Evolutionary conservation across 2,797 vertebrate species (phyloP), one percentile per base, ranked within the genome.

Genomic region (Labroides dimidiatus): DNA sequence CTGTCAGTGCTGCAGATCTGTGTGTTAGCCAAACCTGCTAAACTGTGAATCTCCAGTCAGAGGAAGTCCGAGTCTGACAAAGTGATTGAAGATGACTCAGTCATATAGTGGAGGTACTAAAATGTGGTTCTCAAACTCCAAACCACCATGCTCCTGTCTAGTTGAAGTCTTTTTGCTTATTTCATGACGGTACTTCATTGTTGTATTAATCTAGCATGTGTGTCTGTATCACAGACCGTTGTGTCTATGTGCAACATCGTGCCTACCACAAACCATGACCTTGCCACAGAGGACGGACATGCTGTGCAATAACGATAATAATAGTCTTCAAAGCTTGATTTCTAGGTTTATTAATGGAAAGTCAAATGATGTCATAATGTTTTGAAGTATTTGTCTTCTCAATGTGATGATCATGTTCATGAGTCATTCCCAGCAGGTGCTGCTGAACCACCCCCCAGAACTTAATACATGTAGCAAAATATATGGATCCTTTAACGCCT

Each of bases 291-390:
- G 62, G 56, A 62, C 59, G 51, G 86, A 51, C 14, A 43, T 49
- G 68, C 89, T 80, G 82, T 88, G 89, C 84, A 91, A 88, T 83
- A 89, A 86, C 14, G 65, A 11, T 50, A 65, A 44, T 47, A 42
- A 48, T 60, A 62, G 53, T 49, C 62, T 13, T 50, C 69, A 85
- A 71, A 80, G 55, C 51, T 86, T 82, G 78, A 80, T 89, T 84
- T 84, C 79, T 84, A 43, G 24, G 20, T 69, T 44, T 69, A 57
- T 68, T 67, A 47, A 74, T 53, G 8, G 52, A 23, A 43, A 58
- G 63, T 13, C n/a, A 30, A 75, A 70, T 5, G 42, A 27, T 49
- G 68, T 10, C n/a, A 43, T 27, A 75, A 58, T 78, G 39, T 70
- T 77, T 73, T 58, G n/a, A 45, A 55, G 20, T 39, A 11, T 3